Conservation (phyloP, 1,140 invertebrate genomes). For the Eufriesea mexicana region DNA sequence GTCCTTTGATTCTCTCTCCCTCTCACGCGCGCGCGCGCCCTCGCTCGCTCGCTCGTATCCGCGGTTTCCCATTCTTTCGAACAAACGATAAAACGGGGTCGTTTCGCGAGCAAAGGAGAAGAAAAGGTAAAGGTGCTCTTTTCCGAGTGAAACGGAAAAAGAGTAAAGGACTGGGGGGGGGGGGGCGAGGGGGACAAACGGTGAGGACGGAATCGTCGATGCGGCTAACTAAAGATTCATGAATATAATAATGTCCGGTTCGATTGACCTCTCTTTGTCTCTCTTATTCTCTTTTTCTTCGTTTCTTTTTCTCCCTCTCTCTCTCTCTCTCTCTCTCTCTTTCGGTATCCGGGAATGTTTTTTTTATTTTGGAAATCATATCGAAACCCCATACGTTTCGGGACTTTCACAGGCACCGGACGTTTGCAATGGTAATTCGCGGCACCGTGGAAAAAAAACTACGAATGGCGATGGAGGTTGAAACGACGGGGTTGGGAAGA, state of each 20-base stretch:
- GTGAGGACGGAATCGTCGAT: slow-evolving; percentile 20
- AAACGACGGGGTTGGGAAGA: not conserved
- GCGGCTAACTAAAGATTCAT: slow-evolving; percentile 61
- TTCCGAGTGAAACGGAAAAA: not conserved
- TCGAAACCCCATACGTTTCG: slow-evolving; percentile 66
- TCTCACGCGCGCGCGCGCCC: too few relatives aligned
- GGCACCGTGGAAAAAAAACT: slow-evolving; percentile 63
- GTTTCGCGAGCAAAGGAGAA: too few relatives aligned
- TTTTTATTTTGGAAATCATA: slow-evolving; percentile 68
- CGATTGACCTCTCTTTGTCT: slow-evolving; percentile 19
- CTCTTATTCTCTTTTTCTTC: not conserved
- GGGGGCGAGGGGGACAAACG: not conserved
- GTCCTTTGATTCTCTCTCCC: not conserved
- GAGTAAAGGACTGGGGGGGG: not conserved
- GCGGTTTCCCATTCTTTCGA: too few relatives aligned
- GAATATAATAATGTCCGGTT: slow-evolving; percentile 61
- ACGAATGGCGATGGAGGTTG: slow-evolving; percentile 42
- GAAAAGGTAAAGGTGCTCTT: not conserved
- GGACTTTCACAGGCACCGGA: slow-evolving; percentile 63
- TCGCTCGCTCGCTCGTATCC: too few relatives aligned
- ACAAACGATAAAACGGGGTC: not conserved
- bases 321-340: slow-evolving; percentile 27
- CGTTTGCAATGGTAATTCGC: slow-evolving; percentile 77
- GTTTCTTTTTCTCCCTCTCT: slow-evolving; percentile 1
- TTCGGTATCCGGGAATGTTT: slow-evolving; percentile 43